Evolutionary conservation across 2,797 vertebrate genomes (phyloP).

Genomic region (Synaphobranchus kaupii): DNA sequence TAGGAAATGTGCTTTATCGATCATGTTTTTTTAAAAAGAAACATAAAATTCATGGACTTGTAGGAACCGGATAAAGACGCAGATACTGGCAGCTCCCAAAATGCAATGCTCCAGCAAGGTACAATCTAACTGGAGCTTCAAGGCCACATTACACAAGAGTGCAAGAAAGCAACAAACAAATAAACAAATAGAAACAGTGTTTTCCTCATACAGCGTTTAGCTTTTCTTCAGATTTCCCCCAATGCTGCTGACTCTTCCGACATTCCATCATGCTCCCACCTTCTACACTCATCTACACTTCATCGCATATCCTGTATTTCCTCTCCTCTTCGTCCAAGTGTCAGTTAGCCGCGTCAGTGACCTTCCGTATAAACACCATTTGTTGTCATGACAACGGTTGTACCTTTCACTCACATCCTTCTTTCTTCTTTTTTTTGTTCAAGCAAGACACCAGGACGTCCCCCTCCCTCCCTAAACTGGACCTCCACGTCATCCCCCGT

Average conservation of each 20-base stretch:
- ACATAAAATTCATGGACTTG: no score
- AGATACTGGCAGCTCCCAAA: not conserved
- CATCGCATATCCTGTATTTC: not conserved
- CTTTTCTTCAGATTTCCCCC: no score
- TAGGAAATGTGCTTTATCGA: no score
- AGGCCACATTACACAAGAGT: not conserved
- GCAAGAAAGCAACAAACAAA: not conserved
- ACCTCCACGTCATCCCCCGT: constrained; percentile 13
- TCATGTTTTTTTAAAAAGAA: no score
- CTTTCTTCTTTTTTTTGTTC: not conserved
- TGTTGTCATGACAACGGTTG: not conserved
- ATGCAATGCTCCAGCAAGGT: not conserved
- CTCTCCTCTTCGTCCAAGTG: not conserved
- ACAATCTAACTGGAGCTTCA: not conserved
- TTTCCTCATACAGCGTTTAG: no score
- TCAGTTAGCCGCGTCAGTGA: not conserved
- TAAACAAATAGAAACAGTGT: not conserved
- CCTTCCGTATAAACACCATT: not conserved
- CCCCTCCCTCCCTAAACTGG: constrained; percentile 11
- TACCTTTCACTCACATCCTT: not conserved
- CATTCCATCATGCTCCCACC: not conserved
- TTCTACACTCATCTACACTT: not conserved
- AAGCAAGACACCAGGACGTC: constrained; percentile 16
- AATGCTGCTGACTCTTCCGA: no score
- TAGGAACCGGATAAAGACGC: no score